Base-by-base conservation (phyloP, 1,140 invertebrate genomes). In the Arion vulgaris region DNA sequence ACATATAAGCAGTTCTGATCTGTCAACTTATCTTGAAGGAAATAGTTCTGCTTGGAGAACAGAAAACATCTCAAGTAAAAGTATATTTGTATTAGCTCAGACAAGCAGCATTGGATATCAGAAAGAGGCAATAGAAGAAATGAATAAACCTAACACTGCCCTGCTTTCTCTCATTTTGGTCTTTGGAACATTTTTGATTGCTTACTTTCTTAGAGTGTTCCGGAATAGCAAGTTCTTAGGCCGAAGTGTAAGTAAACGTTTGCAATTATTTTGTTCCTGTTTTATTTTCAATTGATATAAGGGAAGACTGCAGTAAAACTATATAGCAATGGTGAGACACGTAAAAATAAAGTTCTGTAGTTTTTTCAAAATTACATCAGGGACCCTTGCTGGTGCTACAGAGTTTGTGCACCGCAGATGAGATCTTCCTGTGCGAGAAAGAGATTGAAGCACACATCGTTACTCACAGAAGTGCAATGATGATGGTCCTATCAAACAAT, bases 171-270 rank as follows among this genome's bases (percentile, higher is more conserved):
- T 96, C 0, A 96, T 99, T 78, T 94, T 99, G 5, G 97, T 97
- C 26, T 92, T 99, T 41, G 95, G 96, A 68, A 99, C 98, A 0
- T 99, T 99, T 91, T 94, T 96, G 81, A 96, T 99, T 34, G 98
- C 98, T 36, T 97, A 97, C 89, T 97, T 97, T 88, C 93, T 99
- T 69, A 95, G 97, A 85, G 95, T 97, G 84, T 98, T 99, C 91
- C 94, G 98, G 84, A 98, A 98, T 89, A 97, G 97, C 83, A 97
- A 98, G 91, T 99, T 98, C 92, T 93, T 99, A 38, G 98, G 98
- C 17, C 94, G 97, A 89, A 97, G 95, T 93, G 97, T 98, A 92
- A 95, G 95, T 68, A 34, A 19, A 68, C 41, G 41, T 75, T n/a
- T 57, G 19, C 26, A 57, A 15, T 5, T 45, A 45, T 45, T 45